Base-by-base conservation (phyloP, 2,797 vertebrate genomes). In the Acrocephalus scirpaceus region DNA sequence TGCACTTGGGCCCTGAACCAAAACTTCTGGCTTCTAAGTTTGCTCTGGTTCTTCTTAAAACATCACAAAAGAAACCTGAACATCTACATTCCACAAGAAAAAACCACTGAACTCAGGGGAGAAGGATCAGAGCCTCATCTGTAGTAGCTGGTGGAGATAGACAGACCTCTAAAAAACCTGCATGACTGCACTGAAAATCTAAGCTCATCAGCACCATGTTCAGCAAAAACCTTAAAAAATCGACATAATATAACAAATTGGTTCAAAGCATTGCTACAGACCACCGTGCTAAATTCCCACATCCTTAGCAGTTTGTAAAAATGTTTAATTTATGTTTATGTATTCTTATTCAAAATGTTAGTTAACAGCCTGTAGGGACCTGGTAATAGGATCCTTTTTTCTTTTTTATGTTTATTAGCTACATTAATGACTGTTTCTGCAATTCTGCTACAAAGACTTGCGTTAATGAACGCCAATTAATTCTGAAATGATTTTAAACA, bases 401-500 rank as follows among this genome's bases (percentile, higher is more conserved):
- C 97, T 97, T 98, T 98, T 98, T 98, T 98, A 98, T 98, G 98
- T 98, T 98, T 98, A 98, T 98, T 98, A 98, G 97, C 95, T 98
- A 98, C 98, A 98, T 98, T 98, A 98, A 98, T 98, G 97, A 98
- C 97, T 98, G 96, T 97, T 98, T 98, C 98, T 98, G 97, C 97
- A 98, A 97, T 98, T 98, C 97, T 90, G 97, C 97, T 98, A 97
- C 97, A 98, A 98, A 98, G 97, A 97, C 96, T 98, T 97, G 95
- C 85, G 93, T 98, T 98, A 98, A 98, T 98, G 98, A 98, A 98
- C 57, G 47, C 96, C 98, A 98, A 98, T 98, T 98, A 98, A 98
- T 98, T 98, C 97, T 96, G 97, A 98, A 98, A 98, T 98, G 93
- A 98, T 98, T 98, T 98, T 98, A 98, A 98, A 98, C 98, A 98